A percentile compares a stretch with the other conserved stretches of the same genome.
These are phyloP conservation scores for Xestia xanthographa DNA, from an alignment of 2,888 invertebrate species.

Conservation along the genomic window DNA sequence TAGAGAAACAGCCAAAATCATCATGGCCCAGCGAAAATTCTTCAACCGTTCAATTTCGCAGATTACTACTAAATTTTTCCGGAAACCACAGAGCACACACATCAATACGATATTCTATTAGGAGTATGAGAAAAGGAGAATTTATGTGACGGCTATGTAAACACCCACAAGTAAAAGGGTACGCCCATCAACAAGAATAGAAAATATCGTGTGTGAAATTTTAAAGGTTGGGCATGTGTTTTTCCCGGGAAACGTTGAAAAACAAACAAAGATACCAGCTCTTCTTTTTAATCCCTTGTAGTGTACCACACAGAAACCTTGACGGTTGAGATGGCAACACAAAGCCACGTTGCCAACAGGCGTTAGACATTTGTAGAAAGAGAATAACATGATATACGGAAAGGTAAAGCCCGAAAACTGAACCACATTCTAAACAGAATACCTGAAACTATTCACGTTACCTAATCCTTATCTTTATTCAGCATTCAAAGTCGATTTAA, in stretches of 20 bases:
- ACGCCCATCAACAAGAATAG: conserved; percentile 56
- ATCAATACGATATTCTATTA: conserved; percentile 53
- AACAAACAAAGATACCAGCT: conserved; percentile 56
- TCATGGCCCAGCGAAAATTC: background rate
- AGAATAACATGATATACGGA: conserved; percentile 27
- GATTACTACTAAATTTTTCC: conserved; percentile 28
- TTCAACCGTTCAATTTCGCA: conserved; percentile 5
- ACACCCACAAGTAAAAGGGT: conserved; percentile 59
- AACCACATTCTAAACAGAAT: conserved; percentile 16
- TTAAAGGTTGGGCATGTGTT: conserved; percentile 57
- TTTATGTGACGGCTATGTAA: conserved; percentile 62
- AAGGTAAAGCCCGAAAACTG: conserved; percentile 19
- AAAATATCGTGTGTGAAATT: conserved; percentile 61
- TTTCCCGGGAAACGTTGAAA: conserved; percentile 55
- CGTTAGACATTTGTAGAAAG: conserved; percentile 33
- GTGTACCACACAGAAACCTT: conserved; percentile 44
- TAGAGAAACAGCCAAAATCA: background rate
- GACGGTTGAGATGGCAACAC: conserved; percentile 45
- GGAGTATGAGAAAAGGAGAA: conserved; percentile 53
- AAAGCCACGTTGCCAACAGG: conserved; percentile 41
- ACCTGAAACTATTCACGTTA: conserved; percentile 21
- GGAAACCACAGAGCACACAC: conserved; percentile 46
- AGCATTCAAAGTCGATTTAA: conserved; percentile 47
- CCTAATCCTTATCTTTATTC: conserved; percentile 15
- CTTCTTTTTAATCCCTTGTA: conserved; percentile 58